These are phyloP conservation scores for Sphaeridia pumilis DNA, from an alignment of 2,888 invertebrate genomes.

Conservation along the genomic window DNA sequence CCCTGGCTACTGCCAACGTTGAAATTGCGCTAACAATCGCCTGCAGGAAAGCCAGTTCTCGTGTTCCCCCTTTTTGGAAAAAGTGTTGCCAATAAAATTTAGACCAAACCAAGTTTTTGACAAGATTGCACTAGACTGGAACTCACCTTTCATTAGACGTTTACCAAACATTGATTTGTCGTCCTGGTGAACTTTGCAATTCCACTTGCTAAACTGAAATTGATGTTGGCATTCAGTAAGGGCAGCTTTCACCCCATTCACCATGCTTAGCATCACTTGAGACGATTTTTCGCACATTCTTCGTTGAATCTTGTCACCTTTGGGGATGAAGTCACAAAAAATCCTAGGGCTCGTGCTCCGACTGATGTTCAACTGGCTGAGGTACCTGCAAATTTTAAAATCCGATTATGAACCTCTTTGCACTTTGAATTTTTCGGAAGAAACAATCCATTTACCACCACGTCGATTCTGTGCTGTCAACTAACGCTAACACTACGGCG, in stretches of 20 bases:
- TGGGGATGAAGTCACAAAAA: slow-evolving; percentile 27
- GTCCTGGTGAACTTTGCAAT: slow-evolving; percentile 28
- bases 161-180: slow-evolving; percentile 34
- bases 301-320: slow-evolving; percentile 24
- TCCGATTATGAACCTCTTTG: too few species aligned
- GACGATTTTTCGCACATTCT: slow-evolving; percentile 26
- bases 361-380: slow-evolving; percentile 27
- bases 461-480: too few species aligned
- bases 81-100: background rate
- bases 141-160: slow-evolving; percentile 27
- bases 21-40: slow-evolving; percentile 34
- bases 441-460: too few species aligned
- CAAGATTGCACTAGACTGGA: background rate
- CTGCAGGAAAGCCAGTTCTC: slow-evolving; percentile 32
- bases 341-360: slow-evolving; percentile 17
- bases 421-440: too few species aligned
- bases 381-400: slow-evolving; percentile 23
- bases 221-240: slow-evolving; percentile 32
- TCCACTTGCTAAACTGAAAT: slow-evolving; percentile 32
- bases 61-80: slow-evolving; percentile 24
- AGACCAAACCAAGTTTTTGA: background rate
- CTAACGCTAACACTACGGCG: too few species aligned
- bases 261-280: slow-evolving; percentile 19
- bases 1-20: slow-evolving; percentile 24
- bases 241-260: slow-evolving; percentile 23